phyloP scores from a whole-genome alignment of 2,797 vertebrate species.

The Sternotherus odoratus region DNA sequence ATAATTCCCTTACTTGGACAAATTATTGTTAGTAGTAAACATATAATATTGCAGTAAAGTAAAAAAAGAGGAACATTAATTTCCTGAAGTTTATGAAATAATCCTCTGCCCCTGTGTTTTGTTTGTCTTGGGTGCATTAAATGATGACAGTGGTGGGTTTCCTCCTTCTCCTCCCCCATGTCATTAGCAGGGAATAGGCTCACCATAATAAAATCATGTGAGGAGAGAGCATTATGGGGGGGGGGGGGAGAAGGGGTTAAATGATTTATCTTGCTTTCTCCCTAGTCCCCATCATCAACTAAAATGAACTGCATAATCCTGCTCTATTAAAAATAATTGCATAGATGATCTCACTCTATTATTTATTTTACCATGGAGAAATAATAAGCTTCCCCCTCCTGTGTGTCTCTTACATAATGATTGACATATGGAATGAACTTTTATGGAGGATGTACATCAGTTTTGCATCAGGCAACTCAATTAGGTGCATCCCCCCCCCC shows the following conservation, averaged over 20 bases:
- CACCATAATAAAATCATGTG: background rate
- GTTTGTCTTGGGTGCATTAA: background rate
- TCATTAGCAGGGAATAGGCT: background rate
- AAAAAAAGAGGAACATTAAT: background rate
- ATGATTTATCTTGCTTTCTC: background rate
- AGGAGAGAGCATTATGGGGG: background rate
- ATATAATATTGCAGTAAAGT: background rate
- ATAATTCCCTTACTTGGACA: background rate
- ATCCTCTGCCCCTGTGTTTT: background rate
- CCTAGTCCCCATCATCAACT: background rate
- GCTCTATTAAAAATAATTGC: background rate
- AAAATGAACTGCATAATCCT: background rate
- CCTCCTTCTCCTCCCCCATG: background rate
- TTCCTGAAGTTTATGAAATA: background rate
- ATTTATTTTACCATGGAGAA: background rate
- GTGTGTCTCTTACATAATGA: background rate
- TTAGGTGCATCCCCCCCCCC: background rate
- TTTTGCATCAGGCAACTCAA: background rate
- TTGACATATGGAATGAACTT: background rate
- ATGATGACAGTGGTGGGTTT: background rate
- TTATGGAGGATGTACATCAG: background rate
- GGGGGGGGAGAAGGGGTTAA: accelerated
- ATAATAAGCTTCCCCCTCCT: background rate
- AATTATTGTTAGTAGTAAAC: background rate
- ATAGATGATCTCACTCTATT: background rate